phyloP scores from a whole-genome alignment of 2,113 vertebrate species.

The Orthonyx spaldingii region DNA sequence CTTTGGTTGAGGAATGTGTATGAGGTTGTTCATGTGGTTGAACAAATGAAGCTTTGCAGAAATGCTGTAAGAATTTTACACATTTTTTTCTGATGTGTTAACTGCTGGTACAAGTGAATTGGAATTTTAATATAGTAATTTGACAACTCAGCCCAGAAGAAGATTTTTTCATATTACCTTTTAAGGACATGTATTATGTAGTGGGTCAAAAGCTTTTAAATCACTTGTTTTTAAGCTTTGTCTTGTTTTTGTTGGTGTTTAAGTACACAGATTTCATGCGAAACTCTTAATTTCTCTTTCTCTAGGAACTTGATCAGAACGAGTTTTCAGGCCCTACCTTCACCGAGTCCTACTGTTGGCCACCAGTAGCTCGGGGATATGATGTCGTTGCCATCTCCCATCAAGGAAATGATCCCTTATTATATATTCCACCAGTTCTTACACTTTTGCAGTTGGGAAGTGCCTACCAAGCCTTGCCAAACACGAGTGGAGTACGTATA shows the following conservation, averaged over 20 bases:
- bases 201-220: background rate
- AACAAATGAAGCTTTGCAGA: background rate
- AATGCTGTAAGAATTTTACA: background rate
- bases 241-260: background rate
- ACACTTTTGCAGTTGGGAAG: conserved; percentile 71
- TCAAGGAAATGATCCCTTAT: conserved; percentile 74
- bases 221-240: background rate
- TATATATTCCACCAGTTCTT: conserved; percentile 85
- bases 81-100: background rate
- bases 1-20: background rate
- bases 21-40: background rate
- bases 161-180: background rate
- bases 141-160: background rate
- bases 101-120: background rate
- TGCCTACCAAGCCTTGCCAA: conserved; percentile 59
- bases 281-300: background rate
- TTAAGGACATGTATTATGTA: background rate
- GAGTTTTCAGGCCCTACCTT: conserved; percentile 63
- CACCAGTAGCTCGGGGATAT: conserved; percentile 78
- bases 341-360: conserved; percentile 83
- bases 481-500: conserved; percentile 78
- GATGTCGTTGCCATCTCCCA: conserved; percentile 79
- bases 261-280: background rate
- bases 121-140: background rate
- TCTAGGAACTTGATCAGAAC: conserved; percentile 74